Conservation (phyloP, 2,113 vertebrate species). For the Otus sunia region DNA sequence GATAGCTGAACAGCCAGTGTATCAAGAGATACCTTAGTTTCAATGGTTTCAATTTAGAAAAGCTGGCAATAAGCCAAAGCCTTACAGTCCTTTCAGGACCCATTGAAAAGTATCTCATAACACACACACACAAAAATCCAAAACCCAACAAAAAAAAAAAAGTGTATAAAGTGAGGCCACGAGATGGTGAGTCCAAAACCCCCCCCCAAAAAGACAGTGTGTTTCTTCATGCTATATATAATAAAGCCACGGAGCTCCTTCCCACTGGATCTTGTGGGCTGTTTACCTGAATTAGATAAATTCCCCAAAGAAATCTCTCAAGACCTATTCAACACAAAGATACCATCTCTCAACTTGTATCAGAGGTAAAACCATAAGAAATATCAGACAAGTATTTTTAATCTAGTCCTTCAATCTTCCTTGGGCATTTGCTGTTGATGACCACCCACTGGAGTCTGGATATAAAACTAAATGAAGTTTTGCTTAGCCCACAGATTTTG, state of each 20-base stretch:
- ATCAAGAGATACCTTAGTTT: background rate
- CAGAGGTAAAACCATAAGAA: background rate
- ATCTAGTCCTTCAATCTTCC: background rate
- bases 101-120: background rate
- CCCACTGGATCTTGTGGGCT: background rate
- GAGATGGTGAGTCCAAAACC: background rate
- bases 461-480: background rate
- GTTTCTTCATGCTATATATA: background rate
- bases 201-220: background rate
- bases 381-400: background rate
- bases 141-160: background rate
- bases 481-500: background rate
- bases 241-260: background rate
- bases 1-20: background rate
- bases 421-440: background rate
- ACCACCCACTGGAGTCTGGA: background rate
- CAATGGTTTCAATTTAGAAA: background rate
- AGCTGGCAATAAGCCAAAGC: background rate
- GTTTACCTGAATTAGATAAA: background rate
- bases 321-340: background rate
- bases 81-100: background rate
- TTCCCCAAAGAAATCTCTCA: background rate
- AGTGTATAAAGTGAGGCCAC: background rate
- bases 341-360: background rate
- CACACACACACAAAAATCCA: background rate